Percentiles rank a stretch among this genome's conserved stretches.
These are phyloP conservation scores for Alectura lathami DNA, from an alignment of 2,113 vertebrate species.

Conservation along the genomic window DNA sequence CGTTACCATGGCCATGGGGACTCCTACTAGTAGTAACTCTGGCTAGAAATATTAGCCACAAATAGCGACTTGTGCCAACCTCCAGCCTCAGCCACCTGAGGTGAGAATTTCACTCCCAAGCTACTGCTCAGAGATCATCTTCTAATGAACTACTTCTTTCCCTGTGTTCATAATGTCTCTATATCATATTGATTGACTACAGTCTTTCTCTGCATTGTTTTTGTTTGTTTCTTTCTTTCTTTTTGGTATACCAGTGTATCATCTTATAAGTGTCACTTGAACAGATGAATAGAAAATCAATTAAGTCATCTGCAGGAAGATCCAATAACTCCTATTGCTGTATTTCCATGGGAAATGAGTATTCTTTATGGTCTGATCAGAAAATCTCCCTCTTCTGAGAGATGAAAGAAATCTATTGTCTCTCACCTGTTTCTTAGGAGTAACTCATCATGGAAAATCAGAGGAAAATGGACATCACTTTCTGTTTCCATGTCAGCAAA, in stretches of 20 bases:
- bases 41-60: neutral
- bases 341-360: neutral
- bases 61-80: rapidly evolving
- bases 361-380: neutral
- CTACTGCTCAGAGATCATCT: conserved; percentile 3
- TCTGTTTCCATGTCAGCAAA: neutral
- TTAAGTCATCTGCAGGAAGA: neutral
- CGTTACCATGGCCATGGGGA: neutral
- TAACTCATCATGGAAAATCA: neutral
- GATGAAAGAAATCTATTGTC: neutral
- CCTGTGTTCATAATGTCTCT: neutral
- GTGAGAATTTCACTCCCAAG: neutral
- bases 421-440: neutral
- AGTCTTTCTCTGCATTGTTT: neutral
- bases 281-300: neutral
- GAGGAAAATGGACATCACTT: neutral
- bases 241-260: neutral
- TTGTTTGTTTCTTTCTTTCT: neutral
- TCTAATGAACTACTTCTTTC: neutral
- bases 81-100: neutral
- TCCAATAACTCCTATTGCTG: neutral
- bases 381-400: neutral
- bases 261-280: neutral
- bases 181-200: neutral
- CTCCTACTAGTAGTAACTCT: neutral